Evolutionary conservation across 2,888 invertebrate species (phyloP), one percentile per base, ranked within the genome.

Genomic region (Sthenelais limicola): DNA sequence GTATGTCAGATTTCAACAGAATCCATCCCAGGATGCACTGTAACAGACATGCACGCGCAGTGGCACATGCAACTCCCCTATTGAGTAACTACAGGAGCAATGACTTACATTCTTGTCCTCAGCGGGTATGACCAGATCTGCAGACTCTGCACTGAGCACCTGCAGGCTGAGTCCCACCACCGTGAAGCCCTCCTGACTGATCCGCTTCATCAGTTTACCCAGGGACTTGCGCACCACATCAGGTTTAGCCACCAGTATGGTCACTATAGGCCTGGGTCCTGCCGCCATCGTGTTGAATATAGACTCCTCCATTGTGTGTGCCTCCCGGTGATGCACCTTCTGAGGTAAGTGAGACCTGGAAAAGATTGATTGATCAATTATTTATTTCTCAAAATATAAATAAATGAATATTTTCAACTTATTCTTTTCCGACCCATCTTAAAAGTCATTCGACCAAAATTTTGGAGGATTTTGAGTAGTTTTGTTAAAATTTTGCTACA

Each of bases 211-310:
- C 26, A 86, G 79, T 68, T 82, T 84, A 24, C 80, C 71, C 38
- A 85, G 76, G 70, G 85, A 81, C 49, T 77, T 79, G 28, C 73
- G 74, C 5, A 82, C 80, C 5, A 82, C 84, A 30, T 79, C 73
- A 0, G 86, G 85, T 73, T 86, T 85, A 68, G 84, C 76, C 18
- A 85, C 74, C 4, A 86, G 77, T 32, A 83, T 71, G 0, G 85
- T 84, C 18, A 79, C 80, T 24, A 85, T 73, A 9, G 80, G 82
- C 30, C 78, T 77, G 0, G 85, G 82, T 30, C 82, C 85, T 4
- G 76, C 70, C 52, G 80, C 72, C 81, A 86, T 80, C n/a, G 79
- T 69, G n/a, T 82, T 78, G 70, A 85, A 80, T 47, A 85, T 79
- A 2, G 81, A 80, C 74, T 83, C 82, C 30, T 76, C 74, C 38